These are phyloP conservation scores for Archips xylosteana DNA, from an alignment of 2,888 invertebrate genomes.

Conservation along the genomic window DNA sequence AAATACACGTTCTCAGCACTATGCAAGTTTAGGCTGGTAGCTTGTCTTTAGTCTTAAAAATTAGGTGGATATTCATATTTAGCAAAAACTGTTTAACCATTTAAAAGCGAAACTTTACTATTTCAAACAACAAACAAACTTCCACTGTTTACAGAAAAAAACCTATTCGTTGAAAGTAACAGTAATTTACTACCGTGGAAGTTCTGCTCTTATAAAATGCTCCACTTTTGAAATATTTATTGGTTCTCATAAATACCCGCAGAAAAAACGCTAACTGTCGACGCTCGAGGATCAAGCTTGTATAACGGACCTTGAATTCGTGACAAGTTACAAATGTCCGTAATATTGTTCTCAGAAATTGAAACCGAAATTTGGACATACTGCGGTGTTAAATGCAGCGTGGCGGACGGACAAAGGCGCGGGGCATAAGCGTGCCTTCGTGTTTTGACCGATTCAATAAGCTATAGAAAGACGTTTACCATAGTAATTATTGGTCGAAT, in stretches of 20 bases:
- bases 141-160: slow-evolving; percentile 62
- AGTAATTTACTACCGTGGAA: slow-evolving; percentile 81
- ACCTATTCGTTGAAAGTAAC: slow-evolving; percentile 78
- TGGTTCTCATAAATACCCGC: slow-evolving; percentile 69
- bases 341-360: slow-evolving; percentile 73
- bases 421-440: slow-evolving; percentile 78
- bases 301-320: slow-evolving; percentile 75
- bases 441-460: slow-evolving; percentile 79
- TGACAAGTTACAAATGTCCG: slow-evolving; percentile 68
- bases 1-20: not conserved
- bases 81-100: slow-evolving; percentile 48
- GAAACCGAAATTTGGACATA: slow-evolving; percentile 84
- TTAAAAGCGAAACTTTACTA: slow-evolving; percentile 77
- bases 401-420: slow-evolving; percentile 63
- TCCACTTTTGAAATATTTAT: slow-evolving; percentile 82
- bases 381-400: slow-evolving; percentile 75
- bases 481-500: slow-evolving; percentile 77
- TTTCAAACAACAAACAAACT: slow-evolving; percentile 57
- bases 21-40: not conserved
- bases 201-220: slow-evolving; percentile 78
- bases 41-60: not conserved
- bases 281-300: slow-evolving; percentile 58
- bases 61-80: not conserved
- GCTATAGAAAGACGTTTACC: slow-evolving; percentile 74
- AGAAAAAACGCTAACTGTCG: slow-evolving; percentile 76